phyloP scores from a whole-genome alignment of 1,140 invertebrate species.

The Zaprionus gabonicus region DNA sequence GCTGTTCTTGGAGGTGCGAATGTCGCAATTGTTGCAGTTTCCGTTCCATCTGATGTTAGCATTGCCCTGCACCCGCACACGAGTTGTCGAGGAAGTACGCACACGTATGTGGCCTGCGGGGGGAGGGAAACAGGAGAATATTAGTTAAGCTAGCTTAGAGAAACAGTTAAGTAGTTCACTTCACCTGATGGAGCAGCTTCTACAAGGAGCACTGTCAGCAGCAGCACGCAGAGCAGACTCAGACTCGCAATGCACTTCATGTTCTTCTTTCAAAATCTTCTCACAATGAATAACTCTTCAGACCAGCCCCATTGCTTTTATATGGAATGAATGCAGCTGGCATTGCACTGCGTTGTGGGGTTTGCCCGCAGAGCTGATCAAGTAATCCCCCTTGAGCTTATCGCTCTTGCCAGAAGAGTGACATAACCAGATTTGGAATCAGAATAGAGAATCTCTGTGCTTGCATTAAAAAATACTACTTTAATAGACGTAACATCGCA shows the following conservation, averaged over 20 bases:
- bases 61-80: conserved; percentile 28
- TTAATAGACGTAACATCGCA: background rate
- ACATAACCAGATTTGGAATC: background rate
- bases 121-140: too few relatives aligned
- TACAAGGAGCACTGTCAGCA: conserved; percentile 12
- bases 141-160: background rate
- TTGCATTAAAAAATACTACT: background rate
- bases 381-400: conserved; percentile 3
- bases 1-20: conserved; percentile 38
- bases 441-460: background rate
- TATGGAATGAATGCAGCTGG: background rate
- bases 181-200: conserved; percentile 30
- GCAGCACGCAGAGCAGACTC: conserved; percentile 18
- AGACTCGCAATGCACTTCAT: conserved; percentile 36
- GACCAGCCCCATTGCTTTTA: conserved; percentile 7
- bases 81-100: conserved; percentile 3
- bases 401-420: background rate
- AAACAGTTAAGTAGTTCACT: background rate
- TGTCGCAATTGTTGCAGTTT: conserved; percentile 43
- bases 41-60: conserved; percentile 38
- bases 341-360: background rate
- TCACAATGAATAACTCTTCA: conserved; percentile 1
- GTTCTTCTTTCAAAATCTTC: background rate
- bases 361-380: background rate
- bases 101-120: conserved; percentile 34